phyloP scores from a whole-genome alignment of 2,797 vertebrate species.

The Mormyrus proboscirostris region DNA sequence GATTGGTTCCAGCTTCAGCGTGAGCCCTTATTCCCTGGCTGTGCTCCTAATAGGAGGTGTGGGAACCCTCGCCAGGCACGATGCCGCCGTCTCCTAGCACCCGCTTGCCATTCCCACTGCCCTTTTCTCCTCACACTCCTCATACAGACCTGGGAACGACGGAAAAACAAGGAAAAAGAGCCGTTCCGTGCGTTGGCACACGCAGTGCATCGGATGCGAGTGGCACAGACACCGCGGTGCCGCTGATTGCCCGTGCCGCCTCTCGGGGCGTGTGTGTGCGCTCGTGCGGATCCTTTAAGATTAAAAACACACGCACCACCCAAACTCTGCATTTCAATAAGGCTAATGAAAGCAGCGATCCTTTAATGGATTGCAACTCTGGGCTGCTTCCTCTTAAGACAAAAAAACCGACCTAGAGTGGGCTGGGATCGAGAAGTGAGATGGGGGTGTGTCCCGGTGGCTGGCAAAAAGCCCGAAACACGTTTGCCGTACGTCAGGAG shows the following conservation, averaged over 20 bases:
- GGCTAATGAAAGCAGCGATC: constrained; percentile 25
- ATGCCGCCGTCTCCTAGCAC: neutral
- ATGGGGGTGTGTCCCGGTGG: neutral
- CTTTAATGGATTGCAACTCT: constrained; percentile 1
- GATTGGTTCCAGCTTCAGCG: neutral
- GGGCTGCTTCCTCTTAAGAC: neutral
- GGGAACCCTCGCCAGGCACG: neutral
- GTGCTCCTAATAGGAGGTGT: neutral
- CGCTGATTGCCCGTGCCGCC: constrained; percentile 8
- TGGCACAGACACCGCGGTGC: neutral
- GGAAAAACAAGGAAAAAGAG: neutral
- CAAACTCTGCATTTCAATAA: constrained; percentile 27
- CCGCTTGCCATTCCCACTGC: neutral
- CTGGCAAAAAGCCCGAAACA: neutral
- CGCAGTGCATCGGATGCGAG: neutral
- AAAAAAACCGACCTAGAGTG: neutral
- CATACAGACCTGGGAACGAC: neutral
- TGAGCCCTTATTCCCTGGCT: neutral
- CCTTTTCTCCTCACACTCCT: neutral
- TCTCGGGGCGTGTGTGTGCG: constrained; percentile 10
- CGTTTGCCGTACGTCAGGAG: neutral
- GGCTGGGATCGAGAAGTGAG: neutral
- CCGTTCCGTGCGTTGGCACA: neutral
- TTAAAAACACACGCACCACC: neutral
- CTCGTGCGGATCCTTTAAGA: constrained; percentile 15